Conservation (phyloP, 2,113 vertebrate species). For the Pungitius pungitius region DNA sequence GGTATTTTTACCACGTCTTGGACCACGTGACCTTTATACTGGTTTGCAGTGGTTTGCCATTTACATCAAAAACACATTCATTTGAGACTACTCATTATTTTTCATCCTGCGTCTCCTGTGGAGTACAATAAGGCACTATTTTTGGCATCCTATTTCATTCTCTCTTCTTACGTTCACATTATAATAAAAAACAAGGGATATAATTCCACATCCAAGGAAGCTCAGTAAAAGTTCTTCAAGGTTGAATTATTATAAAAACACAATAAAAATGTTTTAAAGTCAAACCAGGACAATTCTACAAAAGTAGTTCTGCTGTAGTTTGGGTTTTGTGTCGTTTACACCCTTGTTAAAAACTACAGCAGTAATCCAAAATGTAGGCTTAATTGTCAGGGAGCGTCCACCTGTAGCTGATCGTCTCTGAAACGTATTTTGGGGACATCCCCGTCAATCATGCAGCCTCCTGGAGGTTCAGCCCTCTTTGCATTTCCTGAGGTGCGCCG, state of each 20-base stretch:
- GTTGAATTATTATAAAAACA: no score
- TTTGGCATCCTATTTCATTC: background rate
- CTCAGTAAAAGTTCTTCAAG: background rate
- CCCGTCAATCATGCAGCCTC: background rate
- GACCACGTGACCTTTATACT: no score
- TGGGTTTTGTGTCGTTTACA: no score
- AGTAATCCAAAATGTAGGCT: no score
- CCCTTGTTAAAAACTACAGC: no score
- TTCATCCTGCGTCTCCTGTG: background rate
- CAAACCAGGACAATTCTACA: no score
- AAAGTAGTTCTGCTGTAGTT: no score
- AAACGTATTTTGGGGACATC: background rate
- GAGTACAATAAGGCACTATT: conserved; percentile 10
- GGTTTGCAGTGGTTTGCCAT: no score
- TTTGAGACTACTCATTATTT: background rate
- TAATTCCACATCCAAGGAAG: background rate
- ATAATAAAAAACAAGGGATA: background rate
- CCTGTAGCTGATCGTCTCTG: background rate
- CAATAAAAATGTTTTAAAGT: no score
- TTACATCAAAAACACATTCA: background rate
- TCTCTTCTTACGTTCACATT: background rate
- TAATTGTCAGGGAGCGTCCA: no score
- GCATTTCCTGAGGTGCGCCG: background rate
- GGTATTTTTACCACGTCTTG: background rate
- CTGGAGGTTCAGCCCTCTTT: conserved; percentile 1